Evolutionary conservation across 2,888 invertebrate species (phyloP).

Genomic region (Thysanoteuthis rhombus): DNA sequence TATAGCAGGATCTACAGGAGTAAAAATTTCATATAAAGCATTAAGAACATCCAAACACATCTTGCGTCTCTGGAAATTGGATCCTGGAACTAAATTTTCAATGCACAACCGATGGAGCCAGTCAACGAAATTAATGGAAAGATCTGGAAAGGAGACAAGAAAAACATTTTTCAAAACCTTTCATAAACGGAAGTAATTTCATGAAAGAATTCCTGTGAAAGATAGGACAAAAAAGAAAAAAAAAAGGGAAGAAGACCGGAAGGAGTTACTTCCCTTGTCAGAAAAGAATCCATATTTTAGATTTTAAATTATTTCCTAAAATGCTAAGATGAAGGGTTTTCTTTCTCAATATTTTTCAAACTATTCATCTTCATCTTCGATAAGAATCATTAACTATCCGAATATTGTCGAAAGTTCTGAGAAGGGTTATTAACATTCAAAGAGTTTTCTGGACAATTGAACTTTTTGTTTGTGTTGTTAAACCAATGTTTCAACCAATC

Average conservation of each 20-base stretch:
- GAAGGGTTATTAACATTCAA: no score
- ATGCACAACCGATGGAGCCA: slow-evolving; percentile 71
- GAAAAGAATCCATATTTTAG: no score
- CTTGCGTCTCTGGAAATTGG: slow-evolving; percentile 77
- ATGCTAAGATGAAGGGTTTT: no score
- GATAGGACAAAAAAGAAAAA: no score
- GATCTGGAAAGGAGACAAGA: slow-evolving; percentile 35
- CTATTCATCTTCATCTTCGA: no score
- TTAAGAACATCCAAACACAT: slow-evolving; percentile 56
- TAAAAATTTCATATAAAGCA: slow-evolving; percentile 40
- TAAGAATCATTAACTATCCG: no score
- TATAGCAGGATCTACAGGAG: not conserved
- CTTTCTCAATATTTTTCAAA: no score
- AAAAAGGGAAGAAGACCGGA: not conserved
- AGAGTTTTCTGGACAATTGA: no score
- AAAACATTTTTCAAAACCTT: not conserved
- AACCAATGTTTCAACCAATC: no score
- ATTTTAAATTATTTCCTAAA: no score
- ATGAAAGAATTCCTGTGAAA: not conserved
- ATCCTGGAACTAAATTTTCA: slow-evolving; percentile 70
- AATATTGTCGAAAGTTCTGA: no score
- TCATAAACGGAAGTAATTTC: not conserved
- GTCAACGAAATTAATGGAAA: slow-evolving; percentile 65
- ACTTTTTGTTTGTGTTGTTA: no score
- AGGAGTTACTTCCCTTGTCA: not conserved